phyloP scores from a whole-genome alignment of 2,797 vertebrate genomes.

The Pipistrellus kuhlii region DNA sequence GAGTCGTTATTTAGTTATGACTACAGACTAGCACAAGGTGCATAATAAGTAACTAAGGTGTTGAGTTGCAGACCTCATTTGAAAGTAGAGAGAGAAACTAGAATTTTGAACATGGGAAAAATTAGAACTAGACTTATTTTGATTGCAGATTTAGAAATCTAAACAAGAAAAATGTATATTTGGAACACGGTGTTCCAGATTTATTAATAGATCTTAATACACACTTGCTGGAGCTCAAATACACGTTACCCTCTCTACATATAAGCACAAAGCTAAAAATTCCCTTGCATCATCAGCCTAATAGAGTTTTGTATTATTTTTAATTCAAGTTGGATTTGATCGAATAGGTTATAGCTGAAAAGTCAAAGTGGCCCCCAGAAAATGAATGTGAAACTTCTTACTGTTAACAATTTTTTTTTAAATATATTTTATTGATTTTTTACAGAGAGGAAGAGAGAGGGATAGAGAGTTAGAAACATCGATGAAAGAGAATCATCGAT shows the following conservation, averaged over 20 bases:
- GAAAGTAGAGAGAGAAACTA: slow-evolving; percentile 43
- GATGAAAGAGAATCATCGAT: no score
- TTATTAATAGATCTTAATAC: slow-evolving; percentile 34
- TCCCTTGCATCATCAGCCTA: neutral
- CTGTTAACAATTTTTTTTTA: no score
- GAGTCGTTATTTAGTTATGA: slow-evolving; percentile 41
- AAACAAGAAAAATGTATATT: slow-evolving; percentile 57
- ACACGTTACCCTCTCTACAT: neutral
- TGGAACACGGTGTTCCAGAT: neutral
- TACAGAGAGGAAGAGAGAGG: no score
- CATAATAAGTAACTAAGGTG: neutral
- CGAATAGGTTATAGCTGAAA: slow-evolving; percentile 24
- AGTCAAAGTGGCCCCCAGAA: neutral
- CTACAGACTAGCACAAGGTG: neutral
- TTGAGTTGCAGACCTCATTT: neutral
- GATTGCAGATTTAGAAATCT: slow-evolving; percentile 45
- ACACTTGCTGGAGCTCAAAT: neutral
- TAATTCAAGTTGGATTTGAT: slow-evolving; percentile 43
- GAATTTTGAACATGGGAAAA: slow-evolving; percentile 40
- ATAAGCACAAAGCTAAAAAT: slow-evolving; percentile 30
- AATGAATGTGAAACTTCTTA: neutral
- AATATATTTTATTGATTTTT: no score
- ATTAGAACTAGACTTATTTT: slow-evolving; percentile 40
- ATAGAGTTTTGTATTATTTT: slow-evolving; percentile 36
- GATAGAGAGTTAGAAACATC: no score